Conservation (phyloP, 2,888 invertebrate genomes). For the Pterobdella sp. region DNA sequence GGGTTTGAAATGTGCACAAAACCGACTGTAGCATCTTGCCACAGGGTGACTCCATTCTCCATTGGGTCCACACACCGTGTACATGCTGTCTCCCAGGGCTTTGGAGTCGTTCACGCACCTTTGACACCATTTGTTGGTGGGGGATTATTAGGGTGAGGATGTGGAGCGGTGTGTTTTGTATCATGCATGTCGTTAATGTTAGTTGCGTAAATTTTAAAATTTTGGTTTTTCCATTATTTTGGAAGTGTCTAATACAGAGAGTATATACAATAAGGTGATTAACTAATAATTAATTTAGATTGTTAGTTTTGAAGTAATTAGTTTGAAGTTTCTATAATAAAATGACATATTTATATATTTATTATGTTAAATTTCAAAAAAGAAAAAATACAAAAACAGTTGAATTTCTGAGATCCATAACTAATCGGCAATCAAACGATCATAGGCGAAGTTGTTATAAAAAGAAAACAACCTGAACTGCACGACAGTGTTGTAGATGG, state of each 20-base stretch:
- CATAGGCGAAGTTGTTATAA: not conserved
- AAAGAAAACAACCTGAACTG: constrained; percentile 8
- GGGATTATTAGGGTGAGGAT: not conserved
- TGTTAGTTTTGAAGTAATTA: not conserved
- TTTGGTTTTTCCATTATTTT: not conserved
- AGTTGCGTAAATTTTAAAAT: not conserved
- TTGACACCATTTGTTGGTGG: not conserved
- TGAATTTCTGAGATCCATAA: too few species aligned
- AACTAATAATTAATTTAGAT: not conserved
- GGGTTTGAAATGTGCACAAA: not conserved
- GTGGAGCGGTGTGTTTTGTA: not conserved
- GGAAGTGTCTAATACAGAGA: not conserved
- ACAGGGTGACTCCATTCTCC: constrained; percentile 18
- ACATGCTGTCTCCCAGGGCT: constrained; percentile 21
- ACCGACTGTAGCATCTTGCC: constrained; percentile 20
- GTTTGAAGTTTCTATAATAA: not conserved
- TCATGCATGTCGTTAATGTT: not conserved
- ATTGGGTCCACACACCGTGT: constrained; percentile 2
- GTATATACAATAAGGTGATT: not conserved
- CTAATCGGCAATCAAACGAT: too few species aligned
- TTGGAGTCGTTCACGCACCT: constrained; percentile 16
- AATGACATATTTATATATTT: too few species aligned
- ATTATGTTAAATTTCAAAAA: too few species aligned
- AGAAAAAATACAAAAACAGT: too few species aligned
- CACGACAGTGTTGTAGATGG: constrained; percentile 19